Conservation (phyloP, 1,140 invertebrate species). For the Contarinia nasturtii region DNA sequence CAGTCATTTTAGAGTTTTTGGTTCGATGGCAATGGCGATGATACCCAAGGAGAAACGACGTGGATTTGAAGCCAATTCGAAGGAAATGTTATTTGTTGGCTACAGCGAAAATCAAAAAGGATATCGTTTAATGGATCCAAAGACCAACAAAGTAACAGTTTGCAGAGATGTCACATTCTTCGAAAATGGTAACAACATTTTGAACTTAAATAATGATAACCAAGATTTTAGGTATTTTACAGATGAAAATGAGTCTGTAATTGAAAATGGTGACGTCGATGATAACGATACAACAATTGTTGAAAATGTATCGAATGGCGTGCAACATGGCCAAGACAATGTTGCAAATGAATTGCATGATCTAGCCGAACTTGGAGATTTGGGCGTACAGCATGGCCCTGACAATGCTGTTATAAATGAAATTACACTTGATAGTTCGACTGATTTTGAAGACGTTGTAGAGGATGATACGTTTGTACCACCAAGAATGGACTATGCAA, state of each 20-base stretch:
- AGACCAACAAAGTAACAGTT: conserved; percentile 9
- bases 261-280: too few relatives aligned
- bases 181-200: conserved; percentile 6
- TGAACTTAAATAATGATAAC: not conserved
- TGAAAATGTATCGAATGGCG: too few relatives aligned
- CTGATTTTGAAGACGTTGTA: not conserved
- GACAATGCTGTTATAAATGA: not conserved
- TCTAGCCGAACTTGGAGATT: not conserved
- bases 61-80: conserved; percentile 18
- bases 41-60: conserved; percentile 15
- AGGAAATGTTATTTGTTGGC: conserved; percentile 22
- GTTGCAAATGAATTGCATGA: conserved; percentile 1
- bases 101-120: conserved; percentile 21
- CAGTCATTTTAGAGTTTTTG: conserved; percentile 15
- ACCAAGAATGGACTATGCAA: too few relatives aligned
- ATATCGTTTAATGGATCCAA: conserved; percentile 17
- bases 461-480: too few relatives aligned
- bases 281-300: too few relatives aligned
- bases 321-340: too few relatives aligned
- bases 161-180: conserved; percentile 16
- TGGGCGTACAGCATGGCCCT: not conserved
- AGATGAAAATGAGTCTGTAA: too few relatives aligned
- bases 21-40: too few relatives aligned
- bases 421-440: not conserved
- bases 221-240: too few relatives aligned